A percentile compares a stretch with the other conserved stretches of the same genome.
Conservation (phyloP, 2,888 invertebrate species). For the Mayetiola destructor region DNA sequence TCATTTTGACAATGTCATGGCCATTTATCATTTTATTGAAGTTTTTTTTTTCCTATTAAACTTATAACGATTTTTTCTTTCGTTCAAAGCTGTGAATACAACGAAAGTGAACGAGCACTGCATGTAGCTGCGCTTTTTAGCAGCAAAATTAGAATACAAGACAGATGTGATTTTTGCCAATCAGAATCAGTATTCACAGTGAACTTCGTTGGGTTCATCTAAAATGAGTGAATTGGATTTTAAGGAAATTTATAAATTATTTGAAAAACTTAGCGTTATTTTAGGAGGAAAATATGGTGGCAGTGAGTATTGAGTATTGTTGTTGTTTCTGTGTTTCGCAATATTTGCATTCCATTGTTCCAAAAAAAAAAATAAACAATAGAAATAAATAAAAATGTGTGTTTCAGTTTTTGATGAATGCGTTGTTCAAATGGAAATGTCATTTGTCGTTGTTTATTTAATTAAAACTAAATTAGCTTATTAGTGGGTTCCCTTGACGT, state of each 20-base stretch:
- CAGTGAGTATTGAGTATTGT: neutral
- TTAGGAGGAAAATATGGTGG: neutral
- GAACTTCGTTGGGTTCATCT: neutral
- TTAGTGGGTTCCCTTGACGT: neutral
- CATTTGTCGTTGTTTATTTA: neutral
- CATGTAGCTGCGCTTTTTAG: too few species aligned
- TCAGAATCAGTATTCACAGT: neutral
- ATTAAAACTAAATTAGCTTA: neutral
- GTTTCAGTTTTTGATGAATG: too few species aligned
- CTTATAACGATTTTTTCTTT: slow-evolving; percentile 3
- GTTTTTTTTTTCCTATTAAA: neutral
- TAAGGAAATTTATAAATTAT: neutral
- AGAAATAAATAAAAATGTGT: too few species aligned
- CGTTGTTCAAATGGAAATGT: neutral
- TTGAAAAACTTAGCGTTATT: neutral
- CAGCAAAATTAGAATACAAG: too few species aligned
- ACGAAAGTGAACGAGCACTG: too few species aligned
- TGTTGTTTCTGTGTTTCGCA: neutral
- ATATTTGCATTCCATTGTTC: neutral
- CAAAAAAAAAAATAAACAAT: too few species aligned
- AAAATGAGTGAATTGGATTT: neutral
- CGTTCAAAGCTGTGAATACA: too few species aligned
- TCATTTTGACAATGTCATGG: slow-evolving; percentile 8
- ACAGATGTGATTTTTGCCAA: slow-evolving; percentile 4
- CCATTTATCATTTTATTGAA: slow-evolving; percentile 4